Evolutionary conservation across 2,888 invertebrate genomes (phyloP), one percentile per base, ranked within the genome.

Genomic region (Rotaria magnacalcarata): DNA sequence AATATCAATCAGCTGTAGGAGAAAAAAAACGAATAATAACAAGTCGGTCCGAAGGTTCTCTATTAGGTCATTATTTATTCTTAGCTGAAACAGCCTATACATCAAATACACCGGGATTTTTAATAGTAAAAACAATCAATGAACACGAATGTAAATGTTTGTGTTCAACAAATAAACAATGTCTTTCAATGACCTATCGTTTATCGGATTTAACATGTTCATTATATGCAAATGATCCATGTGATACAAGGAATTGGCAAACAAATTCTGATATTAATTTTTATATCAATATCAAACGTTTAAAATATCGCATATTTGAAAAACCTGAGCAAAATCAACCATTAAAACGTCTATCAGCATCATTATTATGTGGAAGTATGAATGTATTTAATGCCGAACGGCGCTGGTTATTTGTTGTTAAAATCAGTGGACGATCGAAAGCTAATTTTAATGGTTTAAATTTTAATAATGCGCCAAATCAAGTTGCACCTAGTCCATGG

Each of bases 141-240:
- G 80, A 47, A 80, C 43, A 24, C 14, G 80, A 43, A 43, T 80
- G 80, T 47, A 80, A 47, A 80, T 80, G 80, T 80, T 6, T 80
- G 3, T 80, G 80, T 80, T 47, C 80, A 43, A n/a, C 24, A 24
- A n/a, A 80, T 80, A 80, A 47, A 80, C 80, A 80, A 80, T 80
- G 80, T 47, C n/a, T 80, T n/a, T 21, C 80, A 24, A 47, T 80
- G n/a, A 47, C 47, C 34, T 80, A 47, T 80, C 80, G 47, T n/a
- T 4, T 47, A 47, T 47, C 11, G 2, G 80, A 80, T 80, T 24
- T 24, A n/a, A 47, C 80, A n/a, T 80, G 80, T 80, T 47, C 47
- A 47, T 80, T 80, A 14, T 80, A 47, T n/a, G 80, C 80, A 1
- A 43, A 43, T n/a, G 80, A 80, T 80, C 80, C 80, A 47, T 80